phyloP scores from a whole-genome alignment of 2,888 invertebrate genomes.

The Spodoptera exigua region DNA sequence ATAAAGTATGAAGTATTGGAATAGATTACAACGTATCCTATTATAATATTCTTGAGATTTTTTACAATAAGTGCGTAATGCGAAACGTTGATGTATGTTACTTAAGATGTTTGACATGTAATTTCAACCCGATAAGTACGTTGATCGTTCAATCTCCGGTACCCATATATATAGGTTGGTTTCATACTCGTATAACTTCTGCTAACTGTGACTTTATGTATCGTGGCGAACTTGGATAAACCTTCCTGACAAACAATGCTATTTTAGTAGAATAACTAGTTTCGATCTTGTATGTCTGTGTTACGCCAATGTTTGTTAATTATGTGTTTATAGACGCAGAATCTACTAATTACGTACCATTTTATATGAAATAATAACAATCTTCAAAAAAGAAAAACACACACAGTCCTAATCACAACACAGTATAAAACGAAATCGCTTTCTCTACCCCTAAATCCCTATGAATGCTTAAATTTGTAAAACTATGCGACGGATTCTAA shows the following conservation, averaged over 20 bases:
- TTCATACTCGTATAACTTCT: constrained; percentile 2
- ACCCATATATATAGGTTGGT: constrained; percentile 9
- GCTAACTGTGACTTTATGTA: constrained; percentile 6
- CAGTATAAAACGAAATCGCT: too few species aligned
- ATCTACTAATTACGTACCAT: too few species aligned
- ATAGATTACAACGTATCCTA: constrained; percentile 1
- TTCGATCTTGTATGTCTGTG: too few species aligned
- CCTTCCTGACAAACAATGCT: constrained; percentile 9
- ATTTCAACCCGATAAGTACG: background rate
- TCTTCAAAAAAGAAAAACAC: too few species aligned
- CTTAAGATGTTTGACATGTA: constrained; percentile 1
- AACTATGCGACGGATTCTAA: too few species aligned
- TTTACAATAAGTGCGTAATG: background rate
- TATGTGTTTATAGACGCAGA: too few species aligned
- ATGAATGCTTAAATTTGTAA: too few species aligned
- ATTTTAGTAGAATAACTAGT: too few species aligned
- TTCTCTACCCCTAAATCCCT: too few species aligned
- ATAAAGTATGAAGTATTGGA: constrained; percentile 9
- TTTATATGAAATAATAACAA: too few species aligned
- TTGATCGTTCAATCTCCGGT: constrained; percentile 14
- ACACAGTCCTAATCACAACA: too few species aligned
- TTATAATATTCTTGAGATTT: constrained; percentile 1
- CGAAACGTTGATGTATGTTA: background rate
- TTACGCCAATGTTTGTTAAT: too few species aligned
- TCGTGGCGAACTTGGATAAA: constrained; percentile 14